These are phyloP conservation scores for Proisotoma minuta DNA, from an alignment of 2,888 invertebrate species.

Conservation along the genomic window DNA sequence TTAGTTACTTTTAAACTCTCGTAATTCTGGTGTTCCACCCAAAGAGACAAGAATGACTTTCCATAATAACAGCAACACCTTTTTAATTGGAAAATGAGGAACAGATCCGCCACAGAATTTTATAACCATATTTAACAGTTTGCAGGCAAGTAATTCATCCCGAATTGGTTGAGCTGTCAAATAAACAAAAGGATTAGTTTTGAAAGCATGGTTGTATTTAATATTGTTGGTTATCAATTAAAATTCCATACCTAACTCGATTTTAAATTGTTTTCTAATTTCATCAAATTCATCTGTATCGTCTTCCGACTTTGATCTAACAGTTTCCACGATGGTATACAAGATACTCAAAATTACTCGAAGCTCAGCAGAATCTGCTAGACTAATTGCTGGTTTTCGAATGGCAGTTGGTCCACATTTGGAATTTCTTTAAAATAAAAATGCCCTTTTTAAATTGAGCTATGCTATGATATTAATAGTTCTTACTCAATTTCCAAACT, in stretches of 20 bases:
- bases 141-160: conserved; percentile 81
- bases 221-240: not conserved
- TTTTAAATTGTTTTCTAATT: conserved; percentile 58
- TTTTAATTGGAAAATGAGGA: conserved; percentile 98
- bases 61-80: conserved; percentile 90
- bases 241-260: conserved; percentile 55
- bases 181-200: not conserved
- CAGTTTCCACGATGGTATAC: conserved; percentile 91
- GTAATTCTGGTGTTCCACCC: conserved; percentile 82
- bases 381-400: conserved; percentile 70
- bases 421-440: no score
- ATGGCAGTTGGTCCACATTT: conserved; percentile 59
- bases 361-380: conserved; percentile 86
- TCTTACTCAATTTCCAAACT: conserved; percentile 88
- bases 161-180: conserved; percentile 57
- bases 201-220: not conserved
- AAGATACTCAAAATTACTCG: conserved; percentile 87
- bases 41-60: conserved; percentile 86
- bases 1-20: conserved; percentile 64
- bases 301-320: conserved; percentile 57
- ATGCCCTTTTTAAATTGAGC: no score
- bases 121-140: conserved; percentile 91
- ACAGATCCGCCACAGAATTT: conserved; percentile 91
- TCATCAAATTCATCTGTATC: conserved; percentile 49
- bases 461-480: no score